Evolutionary conservation across 2,797 vertebrate genomes (phyloP), one percentile per base, ranked within the genome.

Genomic region (Anniella stebbinsi): DNA sequence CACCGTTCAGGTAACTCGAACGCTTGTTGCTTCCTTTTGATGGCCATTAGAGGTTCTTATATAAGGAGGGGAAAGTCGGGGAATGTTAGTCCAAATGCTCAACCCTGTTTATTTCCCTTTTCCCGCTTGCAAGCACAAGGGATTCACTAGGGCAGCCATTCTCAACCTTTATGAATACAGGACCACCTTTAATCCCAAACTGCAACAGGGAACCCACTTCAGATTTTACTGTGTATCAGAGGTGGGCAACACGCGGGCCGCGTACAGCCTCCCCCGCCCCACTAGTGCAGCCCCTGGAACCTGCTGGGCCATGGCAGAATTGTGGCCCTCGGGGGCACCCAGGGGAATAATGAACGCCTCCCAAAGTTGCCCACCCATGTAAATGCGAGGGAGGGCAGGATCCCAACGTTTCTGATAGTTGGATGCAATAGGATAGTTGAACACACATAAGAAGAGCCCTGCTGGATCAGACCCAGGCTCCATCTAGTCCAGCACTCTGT

Each of bases 1-100:
- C 23, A 95, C 98, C 48, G 98, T 98, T 95, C 96, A 98, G 95
- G 98, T 98, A 92, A 92, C 51, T 5, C 11, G 0, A 17, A 11
- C 12, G 8, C 28, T 18, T 0, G 17, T 25, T 21, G 84, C 91
- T 30, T 33, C 30, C 30, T 57, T 72, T 28, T 8, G 5, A 54
- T 12, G 12, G 7, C 5, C 15, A 2, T 4, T 10, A 8, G 1
- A n/a, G 60, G 33, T 78, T 15, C 77, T 54, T 18, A 4, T 18
- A 33, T n/a, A 41, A 13, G 36, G 12, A 15, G 25, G 81, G 38
- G 60, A 1, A 9, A 45, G 36, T 67, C 28, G 1, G 18, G 63
- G 38, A 11, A 41, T 2, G 25, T 30, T 18, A 8, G 60, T 12
- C 38, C 13, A 1, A 4, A 2, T 54, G 48, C 45, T 18, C 75